Conservation (phyloP, 2,113 vertebrate genomes). For the Abramis brama region DNA sequence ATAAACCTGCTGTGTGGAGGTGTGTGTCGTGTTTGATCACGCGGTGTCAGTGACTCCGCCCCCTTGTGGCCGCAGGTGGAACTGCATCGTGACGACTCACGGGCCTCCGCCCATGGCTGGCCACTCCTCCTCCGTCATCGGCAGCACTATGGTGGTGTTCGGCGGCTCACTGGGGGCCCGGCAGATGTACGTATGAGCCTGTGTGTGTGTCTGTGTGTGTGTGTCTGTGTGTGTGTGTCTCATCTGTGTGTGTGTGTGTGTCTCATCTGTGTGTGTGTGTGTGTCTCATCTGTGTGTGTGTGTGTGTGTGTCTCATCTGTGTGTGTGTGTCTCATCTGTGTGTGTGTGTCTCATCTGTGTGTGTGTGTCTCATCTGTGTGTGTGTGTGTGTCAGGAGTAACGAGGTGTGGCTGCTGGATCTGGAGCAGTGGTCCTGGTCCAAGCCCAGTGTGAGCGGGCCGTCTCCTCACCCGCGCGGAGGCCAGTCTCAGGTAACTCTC, state of each 20-base stretch:
- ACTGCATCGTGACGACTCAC: constrained; percentile 96
- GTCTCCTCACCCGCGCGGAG: constrained; percentile 90
- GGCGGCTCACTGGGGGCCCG: constrained; percentile 94
- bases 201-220: constrained; percentile 8
- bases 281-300: too few species aligned
- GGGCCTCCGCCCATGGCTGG: constrained; percentile 98
- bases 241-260: too few species aligned
- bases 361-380: too few species aligned
- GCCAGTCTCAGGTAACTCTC: constrained; percentile 90
- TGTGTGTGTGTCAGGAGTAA: constrained; percentile 84
- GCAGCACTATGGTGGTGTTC: constrained; percentile 95
- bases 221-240: too few species aligned
- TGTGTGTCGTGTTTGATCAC: too few species aligned
- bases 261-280: too few species aligned
- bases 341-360: too few species aligned
- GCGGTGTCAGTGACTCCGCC: not conserved
- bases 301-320: not conserved
- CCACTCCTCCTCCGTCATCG: constrained; percentile 95
- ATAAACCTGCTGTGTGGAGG: too few species aligned
- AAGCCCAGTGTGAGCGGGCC: constrained; percentile 88
- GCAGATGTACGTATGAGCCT: constrained; percentile 85
- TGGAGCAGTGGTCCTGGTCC: constrained; percentile 98
- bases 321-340: not conserved
- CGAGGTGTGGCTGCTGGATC: constrained; percentile 95
- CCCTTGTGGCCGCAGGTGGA: constrained; percentile 84